Conservation (phyloP, 2,888 invertebrate species). For the Trypoxylon attenuatum region DNA sequence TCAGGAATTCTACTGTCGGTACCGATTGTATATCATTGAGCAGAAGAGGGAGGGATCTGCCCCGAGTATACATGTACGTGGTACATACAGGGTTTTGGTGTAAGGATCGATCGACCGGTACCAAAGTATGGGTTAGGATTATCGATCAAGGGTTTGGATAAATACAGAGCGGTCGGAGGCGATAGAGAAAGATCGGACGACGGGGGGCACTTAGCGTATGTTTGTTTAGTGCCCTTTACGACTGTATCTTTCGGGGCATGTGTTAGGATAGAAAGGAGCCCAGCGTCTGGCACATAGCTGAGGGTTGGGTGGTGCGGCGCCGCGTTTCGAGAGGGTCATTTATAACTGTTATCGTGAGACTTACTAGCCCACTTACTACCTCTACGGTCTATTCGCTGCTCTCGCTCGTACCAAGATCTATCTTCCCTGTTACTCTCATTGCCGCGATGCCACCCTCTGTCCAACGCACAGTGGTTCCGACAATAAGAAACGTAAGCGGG, state of each 20-base stretch:
- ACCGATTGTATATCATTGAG: no score
- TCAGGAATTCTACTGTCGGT: no score
- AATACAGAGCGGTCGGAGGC: not conserved
- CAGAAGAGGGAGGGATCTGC: no score
- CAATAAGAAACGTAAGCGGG: constrained; percentile 32
- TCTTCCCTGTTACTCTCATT: constrained; percentile 26
- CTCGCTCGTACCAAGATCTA: constrained; percentile 12
- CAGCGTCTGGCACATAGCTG: constrained; percentile 51
- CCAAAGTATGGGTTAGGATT: constrained; percentile 23
- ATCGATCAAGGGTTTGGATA: constrained; percentile 58
- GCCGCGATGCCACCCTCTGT: not conserved
- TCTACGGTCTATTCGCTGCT: constrained; percentile 49
- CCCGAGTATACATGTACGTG: no score
- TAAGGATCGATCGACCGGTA: constrained; percentile 9
- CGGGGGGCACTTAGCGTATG: constrained; percentile 54
- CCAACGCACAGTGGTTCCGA: no score
- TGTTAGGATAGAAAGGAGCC: constrained; percentile 44
- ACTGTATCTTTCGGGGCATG: constrained; percentile 45
- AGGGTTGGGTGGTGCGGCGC: constrained; percentile 57
- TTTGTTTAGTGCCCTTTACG: constrained; percentile 59
- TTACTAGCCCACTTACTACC: constrained; percentile 64
- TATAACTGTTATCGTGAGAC: constrained; percentile 64
- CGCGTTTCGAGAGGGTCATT: constrained; percentile 62
- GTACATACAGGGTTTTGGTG: no score
- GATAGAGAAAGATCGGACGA: constrained; percentile 6